Evolutionary conservation across 2,888 invertebrate species (phyloP), one percentile per base, ranked within the genome.

Genomic region (Epirrhoe alternata): DNA sequence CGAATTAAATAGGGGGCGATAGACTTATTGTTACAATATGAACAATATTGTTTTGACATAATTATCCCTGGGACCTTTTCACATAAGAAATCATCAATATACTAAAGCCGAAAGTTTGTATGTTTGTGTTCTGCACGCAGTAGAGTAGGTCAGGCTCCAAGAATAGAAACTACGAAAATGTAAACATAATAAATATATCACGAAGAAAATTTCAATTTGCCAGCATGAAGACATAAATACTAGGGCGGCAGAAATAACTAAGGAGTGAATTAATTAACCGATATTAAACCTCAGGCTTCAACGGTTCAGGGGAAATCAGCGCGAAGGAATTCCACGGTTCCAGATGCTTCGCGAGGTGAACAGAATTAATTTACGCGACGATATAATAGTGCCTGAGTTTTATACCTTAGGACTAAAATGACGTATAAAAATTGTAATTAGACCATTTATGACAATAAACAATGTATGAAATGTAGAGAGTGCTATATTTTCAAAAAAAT

Each of bases 261-360:
- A 68, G 64, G 60, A 69, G 62, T 64, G 59, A 69, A 69, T 71
- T 73, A 71, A 71, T 73, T 69, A 71, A 66, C 69, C 61, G 64
- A 61, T 64, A 69, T 70, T 68, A 57, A 73, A 69, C 61, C 66
- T 58, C 69, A 62, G 52, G 55, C 63, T 69, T 50, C 55, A 65
- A 54, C 60, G 52, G 64, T 59, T 65, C 64, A 59, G 56, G 65
- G 60, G 35, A 59, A 63, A 66, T 59, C 59, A 54, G 8, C 61
- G 70, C 64, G 31, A 52, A 49, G 68, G 52, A 56, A 64, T 57
- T 66, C 60, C 31, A 60, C 6, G 47, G 38, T 53, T 60, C 47
- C 31, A 52, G 57, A 24, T 10, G 42, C 17, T 45, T 61, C 17
- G 47, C 24, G 47, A 42, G 47, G 30, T 50, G 55, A 14, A 38